Evolutionary conservation across 2,797 vertebrate species (phyloP).

Genomic region (Hydrophis major): DNA sequence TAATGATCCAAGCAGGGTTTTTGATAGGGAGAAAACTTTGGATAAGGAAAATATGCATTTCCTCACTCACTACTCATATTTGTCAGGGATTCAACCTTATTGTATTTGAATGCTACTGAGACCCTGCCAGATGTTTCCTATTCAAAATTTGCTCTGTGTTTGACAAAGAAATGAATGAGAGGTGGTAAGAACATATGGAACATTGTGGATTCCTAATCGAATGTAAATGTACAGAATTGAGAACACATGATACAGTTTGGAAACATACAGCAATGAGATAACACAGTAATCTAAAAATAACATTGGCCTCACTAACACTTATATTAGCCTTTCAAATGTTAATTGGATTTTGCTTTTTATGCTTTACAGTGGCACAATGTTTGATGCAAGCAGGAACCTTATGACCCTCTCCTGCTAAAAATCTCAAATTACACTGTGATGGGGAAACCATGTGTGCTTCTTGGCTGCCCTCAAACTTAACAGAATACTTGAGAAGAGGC

Average conservation of each 20-base stretch:
- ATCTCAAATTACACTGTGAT: neutral
- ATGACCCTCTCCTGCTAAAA: neutral
- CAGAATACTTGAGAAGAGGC: neutral
- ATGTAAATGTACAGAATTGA: neutral
- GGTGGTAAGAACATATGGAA: neutral
- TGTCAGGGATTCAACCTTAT: neutral
- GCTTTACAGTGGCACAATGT: neutral
- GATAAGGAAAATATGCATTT: neutral
- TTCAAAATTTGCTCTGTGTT: neutral
- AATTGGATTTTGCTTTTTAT: neutral
- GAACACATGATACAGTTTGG: neutral
- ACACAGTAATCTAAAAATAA: neutral
- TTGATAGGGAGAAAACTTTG: neutral
- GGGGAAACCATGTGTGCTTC: neutral
- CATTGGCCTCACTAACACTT: neutral
- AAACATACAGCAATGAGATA: neutral
- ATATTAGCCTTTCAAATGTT: neutral
- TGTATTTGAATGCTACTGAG: neutral
- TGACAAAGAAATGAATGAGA: constrained; percentile 1
- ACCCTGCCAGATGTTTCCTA: neutral
- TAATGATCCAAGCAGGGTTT: neutral
- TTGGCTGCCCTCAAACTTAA: neutral
- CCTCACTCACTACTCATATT: neutral
- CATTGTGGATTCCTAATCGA: constrained; percentile 12
- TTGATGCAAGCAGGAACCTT: neutral